Conservation (phyloP, 2,113 vertebrate species). For the Istiophorus platypterus region DNA sequence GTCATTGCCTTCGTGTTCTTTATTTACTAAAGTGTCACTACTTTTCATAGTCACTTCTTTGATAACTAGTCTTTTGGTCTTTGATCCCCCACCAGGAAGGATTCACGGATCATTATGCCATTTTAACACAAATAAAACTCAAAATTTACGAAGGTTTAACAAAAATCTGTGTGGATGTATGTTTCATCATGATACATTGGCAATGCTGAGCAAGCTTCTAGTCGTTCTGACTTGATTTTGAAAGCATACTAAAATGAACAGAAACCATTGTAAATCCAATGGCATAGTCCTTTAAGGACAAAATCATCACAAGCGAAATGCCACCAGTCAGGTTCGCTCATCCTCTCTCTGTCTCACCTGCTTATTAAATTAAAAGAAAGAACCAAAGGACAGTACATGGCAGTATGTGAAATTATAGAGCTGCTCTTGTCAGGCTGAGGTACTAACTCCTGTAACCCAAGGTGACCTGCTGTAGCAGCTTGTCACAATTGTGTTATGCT, state of each 20-base stretch:
- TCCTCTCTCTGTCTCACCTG: not conserved
- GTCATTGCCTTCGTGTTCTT: too few relatives aligned
- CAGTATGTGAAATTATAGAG: not conserved
- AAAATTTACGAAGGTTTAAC: not conserved
- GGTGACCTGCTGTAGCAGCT: constrained; percentile 26
- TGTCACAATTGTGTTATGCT: constrained; percentile 39
- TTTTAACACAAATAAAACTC: not conserved
- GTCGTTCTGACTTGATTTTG: too few relatives aligned
- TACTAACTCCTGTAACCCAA: not conserved
- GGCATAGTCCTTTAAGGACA: too few relatives aligned
- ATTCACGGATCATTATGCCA: not conserved
- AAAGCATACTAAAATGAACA: too few relatives aligned
- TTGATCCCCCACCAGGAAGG: too few relatives aligned
- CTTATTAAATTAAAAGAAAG: not conserved
- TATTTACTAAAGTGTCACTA: too few relatives aligned
- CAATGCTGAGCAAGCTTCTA: not conserved
- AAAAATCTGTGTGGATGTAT: not conserved
- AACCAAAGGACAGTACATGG: not conserved
- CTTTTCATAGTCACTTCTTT: too few relatives aligned
- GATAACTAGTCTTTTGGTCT: too few relatives aligned
- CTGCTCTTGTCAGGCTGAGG: constrained; percentile 12
- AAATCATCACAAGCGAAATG: too few relatives aligned
- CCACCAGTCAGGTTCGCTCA: not conserved
- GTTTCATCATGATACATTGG: too few relatives aligned
- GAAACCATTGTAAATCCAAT: too few relatives aligned